Evolutionary conservation across 2,113 vertebrate species (phyloP), one percentile per base, ranked within the genome.

Genomic region (Steatornis caripensis): DNA sequence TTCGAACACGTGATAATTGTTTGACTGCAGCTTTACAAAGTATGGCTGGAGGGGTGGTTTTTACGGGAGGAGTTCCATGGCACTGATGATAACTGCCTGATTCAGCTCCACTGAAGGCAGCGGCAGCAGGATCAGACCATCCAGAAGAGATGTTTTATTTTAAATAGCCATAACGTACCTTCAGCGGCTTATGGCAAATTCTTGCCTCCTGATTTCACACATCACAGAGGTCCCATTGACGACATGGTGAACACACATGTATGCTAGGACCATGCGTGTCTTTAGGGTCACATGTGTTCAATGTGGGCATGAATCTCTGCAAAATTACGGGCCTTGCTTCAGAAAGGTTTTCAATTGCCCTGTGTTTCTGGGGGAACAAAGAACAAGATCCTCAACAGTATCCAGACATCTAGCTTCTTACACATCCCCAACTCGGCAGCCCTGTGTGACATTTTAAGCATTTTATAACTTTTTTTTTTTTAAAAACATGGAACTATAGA

Each of bases 1-100:
- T 86, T 94, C 27, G 68, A 85, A 51, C 86, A 66, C 4, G 15
- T 66, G 58, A 54, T 92, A 81, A 81, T 81, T 95, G 93, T 95
- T 96, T 80, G 48, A 70, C 64, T 87, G 71, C 70, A 96, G 62
- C 84, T 95, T 93, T 90, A 62, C 87, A 64, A 94, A 90, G 53
- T n/a, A 48, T 87, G 90, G 72, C 92, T 93, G 65, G 86, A 94
- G 95, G 93, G 88, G 51, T 84, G 88, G 57, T 87, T 94, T 74
- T 53, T 62, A 41, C 6, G 1, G 79, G 90, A 95, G 90, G 64
- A 87, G 30, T 77, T 87, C 30, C 3, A 3, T 34, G 39, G 72
- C 55, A 5, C 69, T 57, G 69, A 46, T 60, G 72, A 51, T 77
- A 78, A 69, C 71, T 86, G 54, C 43, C 77, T 57, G 70, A 68